Conservation (phyloP, 2,888 invertebrate species). For the Lasius platythorax region DNA sequence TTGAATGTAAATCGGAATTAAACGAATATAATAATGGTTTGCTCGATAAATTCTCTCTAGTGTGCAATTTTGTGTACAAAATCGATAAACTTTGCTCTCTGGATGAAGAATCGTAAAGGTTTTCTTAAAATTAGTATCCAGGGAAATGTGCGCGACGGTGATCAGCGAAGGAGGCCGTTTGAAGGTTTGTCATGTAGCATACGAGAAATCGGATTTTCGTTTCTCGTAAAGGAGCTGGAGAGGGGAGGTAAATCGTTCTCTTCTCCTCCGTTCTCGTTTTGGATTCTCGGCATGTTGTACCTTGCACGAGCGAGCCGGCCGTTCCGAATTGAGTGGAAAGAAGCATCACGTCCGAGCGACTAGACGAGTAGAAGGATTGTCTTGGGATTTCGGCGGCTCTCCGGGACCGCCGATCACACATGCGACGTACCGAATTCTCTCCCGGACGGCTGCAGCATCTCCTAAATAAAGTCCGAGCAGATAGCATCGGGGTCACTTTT, state of each 20-base stretch:
- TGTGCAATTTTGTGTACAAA: background rate
- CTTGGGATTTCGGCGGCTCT: slow-evolving; percentile 52
- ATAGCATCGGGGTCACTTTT: slow-evolving; percentile 40
- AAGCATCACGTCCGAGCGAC: slow-evolving; percentile 61
- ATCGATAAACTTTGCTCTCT: background rate
- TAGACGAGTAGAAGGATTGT: slow-evolving; percentile 66
- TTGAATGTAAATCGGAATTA: background rate
- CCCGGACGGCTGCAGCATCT: slow-evolving; percentile 22
- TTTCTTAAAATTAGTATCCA: slow-evolving; percentile 38
- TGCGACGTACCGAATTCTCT: slow-evolving; percentile 41
- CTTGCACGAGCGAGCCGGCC: slow-evolving; percentile 48
- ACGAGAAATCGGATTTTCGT: slow-evolving; percentile 66
- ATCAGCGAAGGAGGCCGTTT: slow-evolving; percentile 1
- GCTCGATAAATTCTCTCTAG: background rate
- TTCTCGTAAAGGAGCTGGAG: slow-evolving; percentile 52
- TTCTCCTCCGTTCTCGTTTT: slow-evolving; percentile 50
- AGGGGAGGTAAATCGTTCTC: slow-evolving; percentile 41
- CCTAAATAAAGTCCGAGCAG: slow-evolving; percentile 40
- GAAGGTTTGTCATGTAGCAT: slow-evolving; percentile 26
- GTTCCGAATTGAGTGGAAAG: slow-evolving; percentile 39
- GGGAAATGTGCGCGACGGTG: slow-evolving; percentile 38
- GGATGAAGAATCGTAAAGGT: slow-evolving; percentile 9
- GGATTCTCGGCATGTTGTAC: slow-evolving; percentile 59
- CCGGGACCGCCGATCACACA: slow-evolving; percentile 28
- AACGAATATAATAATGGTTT: background rate